Conservation (phyloP, 2,113 vertebrate species). For the Copsychus sechellarum region DNA sequence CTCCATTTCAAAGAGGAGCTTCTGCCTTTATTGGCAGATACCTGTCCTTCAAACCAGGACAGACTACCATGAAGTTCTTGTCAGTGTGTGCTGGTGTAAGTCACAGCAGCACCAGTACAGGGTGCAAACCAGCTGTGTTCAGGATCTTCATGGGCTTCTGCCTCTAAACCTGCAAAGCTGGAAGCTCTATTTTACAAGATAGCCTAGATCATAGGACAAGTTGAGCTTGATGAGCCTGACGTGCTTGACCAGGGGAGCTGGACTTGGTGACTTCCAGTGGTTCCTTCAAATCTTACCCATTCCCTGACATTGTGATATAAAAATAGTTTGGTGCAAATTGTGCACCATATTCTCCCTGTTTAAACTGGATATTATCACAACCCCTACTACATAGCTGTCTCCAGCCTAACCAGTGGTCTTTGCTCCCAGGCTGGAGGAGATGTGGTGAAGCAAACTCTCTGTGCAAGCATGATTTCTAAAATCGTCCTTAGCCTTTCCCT, state of each 20-base stretch:
- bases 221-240: neutral
- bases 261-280: neutral
- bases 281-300: neutral
- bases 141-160: neutral
- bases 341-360: neutral
- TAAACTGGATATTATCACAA: neutral
- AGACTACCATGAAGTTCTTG: neutral
- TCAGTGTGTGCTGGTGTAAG: neutral
- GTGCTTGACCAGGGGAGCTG: neutral
- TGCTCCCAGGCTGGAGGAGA: neutral
- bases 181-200: neutral
- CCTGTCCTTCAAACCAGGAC: too few relatives aligned
- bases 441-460: neutral
- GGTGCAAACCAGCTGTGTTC: neutral
- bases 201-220: neutral
- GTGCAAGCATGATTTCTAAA: neutral
- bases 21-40: too few relatives aligned
- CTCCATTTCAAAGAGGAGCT: too few relatives aligned
- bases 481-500: neutral
- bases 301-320: neutral
- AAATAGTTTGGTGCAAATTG: neutral
- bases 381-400: neutral
- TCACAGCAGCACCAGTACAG: neutral
- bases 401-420: neutral
- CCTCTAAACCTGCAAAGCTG: neutral